Evolutionary conservation across 2,797 vertebrate genomes (phyloP), one percentile per base, ranked within the genome.

Genomic region (Malurus splendens): DNA sequence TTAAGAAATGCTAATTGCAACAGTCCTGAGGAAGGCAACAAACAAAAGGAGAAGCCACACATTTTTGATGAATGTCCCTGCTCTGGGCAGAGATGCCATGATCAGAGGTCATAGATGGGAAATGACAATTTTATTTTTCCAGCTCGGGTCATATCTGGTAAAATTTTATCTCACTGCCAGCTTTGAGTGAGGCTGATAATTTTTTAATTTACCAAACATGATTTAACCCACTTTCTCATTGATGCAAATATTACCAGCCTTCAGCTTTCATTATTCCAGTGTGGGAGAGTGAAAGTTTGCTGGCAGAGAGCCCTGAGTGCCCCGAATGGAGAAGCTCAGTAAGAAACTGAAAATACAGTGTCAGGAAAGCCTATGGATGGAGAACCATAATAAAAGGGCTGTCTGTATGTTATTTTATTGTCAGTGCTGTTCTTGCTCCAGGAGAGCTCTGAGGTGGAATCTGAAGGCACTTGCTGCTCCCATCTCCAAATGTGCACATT

Each of bases 1-100:
- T 94, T 75, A 57, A 93, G 70, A 65, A 82, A 92, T 92, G 92
- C 71, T 94, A 91, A 94, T 93, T 90, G 68, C 86, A 89, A 82
- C 45, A 73, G 76, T 36, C 79, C n/a, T 50, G 66, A 76, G 80
- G 64, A 94, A 89, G 57, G 78, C 81, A 94, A 90, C 67, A 79
- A 87, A 87, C 87, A 83, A 94, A 86, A 67, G 30, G 30, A 32
- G 39, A 57, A 89, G 36, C 54, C 18, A 39, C 20, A 44, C 0
- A 0, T 41, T 84, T 82, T 70, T 59, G 72, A 42, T 61, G 39
- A 55, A 30, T 32, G 52, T 52, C 66, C 66, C 73, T 87, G 28
- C 54, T 78, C 80, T 74, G 60, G 82, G 50, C 50, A 71, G 45
- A 89, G 68, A 73, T 52, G 59, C 70, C 59, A 72, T 57, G 74